A percentile compares a stretch with the other conserved stretches of the same genome.
Evolutionary conservation across 2,113 vertebrate species (phyloP).

Genomic region (Todiramphus chloris): DNA sequence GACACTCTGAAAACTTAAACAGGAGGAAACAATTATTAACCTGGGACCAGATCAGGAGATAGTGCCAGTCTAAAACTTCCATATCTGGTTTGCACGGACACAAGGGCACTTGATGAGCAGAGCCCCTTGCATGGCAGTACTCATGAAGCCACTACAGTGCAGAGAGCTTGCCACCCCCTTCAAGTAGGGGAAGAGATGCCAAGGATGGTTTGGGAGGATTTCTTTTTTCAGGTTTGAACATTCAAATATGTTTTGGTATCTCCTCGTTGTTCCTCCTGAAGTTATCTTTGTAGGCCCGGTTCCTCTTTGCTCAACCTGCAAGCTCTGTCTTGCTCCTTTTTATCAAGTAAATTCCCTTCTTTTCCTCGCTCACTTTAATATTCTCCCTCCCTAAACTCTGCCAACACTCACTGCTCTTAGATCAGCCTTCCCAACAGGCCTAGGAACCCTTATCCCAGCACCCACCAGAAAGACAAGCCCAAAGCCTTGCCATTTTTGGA

Average conservation of each 20-base stretch:
- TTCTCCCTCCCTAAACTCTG: not conserved
- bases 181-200: not conserved
- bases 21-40: conserved; percentile 52
- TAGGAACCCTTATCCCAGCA: not conserved
- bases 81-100: not conserved
- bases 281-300: not conserved
- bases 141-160: not conserved
- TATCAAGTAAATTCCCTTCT: not conserved
- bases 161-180: not conserved
- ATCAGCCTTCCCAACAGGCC: not conserved
- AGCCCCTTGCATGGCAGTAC: not conserved
- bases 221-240: not conserved
- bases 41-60: not conserved
- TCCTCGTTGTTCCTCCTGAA: not conserved
- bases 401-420: no score
- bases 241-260: not conserved
- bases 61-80: no score
- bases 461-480: not conserved
- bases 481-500: not conserved
- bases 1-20: not conserved
- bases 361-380: not conserved
- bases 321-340: not conserved
- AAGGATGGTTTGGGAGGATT: not conserved
- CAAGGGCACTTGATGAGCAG: not conserved
- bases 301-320: not conserved